Evolutionary conservation across 2,797 vertebrate species (phyloP).

Genomic region (Siniperca scherzeri): DNA sequence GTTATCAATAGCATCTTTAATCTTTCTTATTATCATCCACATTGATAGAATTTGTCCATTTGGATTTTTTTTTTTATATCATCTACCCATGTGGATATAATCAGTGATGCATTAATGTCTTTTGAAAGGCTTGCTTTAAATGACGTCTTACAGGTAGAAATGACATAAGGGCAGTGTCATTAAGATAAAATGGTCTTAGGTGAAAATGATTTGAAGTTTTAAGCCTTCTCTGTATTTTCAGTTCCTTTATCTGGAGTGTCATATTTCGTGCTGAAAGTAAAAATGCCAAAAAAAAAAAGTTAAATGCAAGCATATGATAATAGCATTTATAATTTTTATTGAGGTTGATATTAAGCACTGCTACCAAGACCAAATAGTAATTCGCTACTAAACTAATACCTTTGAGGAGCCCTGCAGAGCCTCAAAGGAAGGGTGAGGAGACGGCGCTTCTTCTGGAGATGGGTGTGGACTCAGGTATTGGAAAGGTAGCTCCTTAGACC

Average conservation of each 20-base stretch:
- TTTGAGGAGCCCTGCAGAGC: conserved; percentile 51
- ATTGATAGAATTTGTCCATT: neutral
- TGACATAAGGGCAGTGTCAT: neutral
- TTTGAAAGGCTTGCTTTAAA: conserved; percentile 8
- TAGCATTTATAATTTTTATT: conserved; percentile 3
- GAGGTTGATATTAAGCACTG: neutral
- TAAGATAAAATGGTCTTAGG: conserved; percentile 5
- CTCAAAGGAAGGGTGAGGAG: conserved; percentile 61
- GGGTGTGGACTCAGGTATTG: conserved; percentile 93
- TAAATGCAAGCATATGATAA: neutral
- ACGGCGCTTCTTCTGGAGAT: conserved; percentile 70
- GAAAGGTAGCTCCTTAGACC: conserved; percentile 92
- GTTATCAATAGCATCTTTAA: too few relatives aligned
- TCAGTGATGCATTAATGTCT: neutral
- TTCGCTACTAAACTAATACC: conserved; percentile 11
- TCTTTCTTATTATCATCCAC: neutral
- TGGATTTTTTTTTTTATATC: neutral
- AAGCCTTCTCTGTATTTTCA: neutral
- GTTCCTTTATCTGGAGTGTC: neutral
- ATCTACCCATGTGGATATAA: neutral
- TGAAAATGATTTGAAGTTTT: neutral
- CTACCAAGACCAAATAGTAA: neutral
- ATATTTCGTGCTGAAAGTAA: neutral
- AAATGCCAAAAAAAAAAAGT: neutral
- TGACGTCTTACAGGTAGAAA: conserved; percentile 1